These are phyloP conservation scores for Dromius quadrimaculatus DNA, from an alignment of 2,888 invertebrate species.

Conservation along the genomic window DNA sequence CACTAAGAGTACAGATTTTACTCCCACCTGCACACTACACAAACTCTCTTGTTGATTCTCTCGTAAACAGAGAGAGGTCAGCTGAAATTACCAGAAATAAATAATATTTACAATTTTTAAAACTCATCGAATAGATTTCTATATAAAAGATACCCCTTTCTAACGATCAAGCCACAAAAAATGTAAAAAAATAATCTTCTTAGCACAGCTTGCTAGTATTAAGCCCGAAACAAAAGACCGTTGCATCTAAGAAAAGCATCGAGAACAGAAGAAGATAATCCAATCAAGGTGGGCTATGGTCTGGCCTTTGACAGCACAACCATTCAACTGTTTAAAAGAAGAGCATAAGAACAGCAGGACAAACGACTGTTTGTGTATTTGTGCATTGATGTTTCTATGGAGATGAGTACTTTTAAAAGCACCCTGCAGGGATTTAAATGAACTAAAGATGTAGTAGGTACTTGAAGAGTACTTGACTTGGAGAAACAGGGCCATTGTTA, in stretches of 20 bases:
- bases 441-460: background rate
- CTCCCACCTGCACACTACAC: slow-evolving; percentile 50
- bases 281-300: background rate
- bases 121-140: no score
- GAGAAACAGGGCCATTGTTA: background rate
- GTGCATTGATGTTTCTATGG: slow-evolving; percentile 11
- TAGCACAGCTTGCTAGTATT: background rate
- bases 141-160: no score
- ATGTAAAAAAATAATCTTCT: background rate
- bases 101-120: no score
- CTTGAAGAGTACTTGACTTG: background rate
- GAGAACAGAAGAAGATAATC: background rate
- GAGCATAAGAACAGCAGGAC: background rate
- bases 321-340: background rate
- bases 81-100: no score
- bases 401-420: background rate
- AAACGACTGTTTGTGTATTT: background rate
- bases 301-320: background rate
- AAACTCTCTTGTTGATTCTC: slow-evolving; percentile 32
- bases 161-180: no score
- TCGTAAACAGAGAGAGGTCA: slow-evolving; percentile 4
- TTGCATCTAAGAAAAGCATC: background rate
- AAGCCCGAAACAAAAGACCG: background rate
- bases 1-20: slow-evolving; percentile 36
- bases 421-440: background rate